A percentile compares a stretch with the other conserved stretches of the same genome.
These are phyloP conservation scores for Ceramica pisi DNA, from an alignment of 2,888 invertebrate species.

Conservation along the genomic window DNA sequence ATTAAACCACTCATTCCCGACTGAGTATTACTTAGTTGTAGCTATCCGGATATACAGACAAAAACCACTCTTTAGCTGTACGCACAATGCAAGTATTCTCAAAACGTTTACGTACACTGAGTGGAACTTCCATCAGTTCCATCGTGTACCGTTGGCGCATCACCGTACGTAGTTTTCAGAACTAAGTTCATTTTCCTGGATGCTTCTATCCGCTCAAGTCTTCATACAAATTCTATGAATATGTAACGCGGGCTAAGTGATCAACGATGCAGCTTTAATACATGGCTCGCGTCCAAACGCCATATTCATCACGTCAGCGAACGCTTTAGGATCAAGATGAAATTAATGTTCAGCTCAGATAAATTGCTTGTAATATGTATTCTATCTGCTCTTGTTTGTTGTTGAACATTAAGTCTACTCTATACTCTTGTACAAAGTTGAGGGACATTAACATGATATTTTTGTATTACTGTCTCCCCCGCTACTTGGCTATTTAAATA, in stretches of 20 bases:
- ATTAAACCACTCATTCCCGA: no score
- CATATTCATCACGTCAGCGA: constrained; percentile 29
- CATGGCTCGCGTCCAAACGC: constrained; percentile 36
- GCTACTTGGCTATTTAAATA: not conserved
- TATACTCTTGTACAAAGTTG: not conserved
- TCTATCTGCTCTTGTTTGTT: not conserved
- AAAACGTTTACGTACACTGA: no score
- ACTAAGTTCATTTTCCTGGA: constrained; percentile 1
- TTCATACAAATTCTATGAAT: constrained; percentile 32
- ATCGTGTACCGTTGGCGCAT: no score
- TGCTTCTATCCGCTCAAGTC: not conserved
- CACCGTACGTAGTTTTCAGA: not conserved
- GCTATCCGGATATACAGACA: no score
- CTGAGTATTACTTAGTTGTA: no score
- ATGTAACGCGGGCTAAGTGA: constrained; percentile 42
- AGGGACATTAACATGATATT: not conserved
- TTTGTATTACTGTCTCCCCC: not conserved
- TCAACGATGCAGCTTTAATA: constrained; percentile 42
- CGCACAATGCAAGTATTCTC: no score
- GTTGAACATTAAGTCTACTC: no score
- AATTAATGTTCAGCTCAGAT: not conserved
- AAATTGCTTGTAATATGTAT: not conserved
- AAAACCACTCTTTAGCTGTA: no score
- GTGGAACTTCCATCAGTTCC: no score
- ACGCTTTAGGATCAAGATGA: constrained; percentile 23